Percentiles rank a stretch among this genome's conserved stretches.
Conservation (phyloP, 2,797 vertebrate species). For the Podargus strigoides region DNA sequence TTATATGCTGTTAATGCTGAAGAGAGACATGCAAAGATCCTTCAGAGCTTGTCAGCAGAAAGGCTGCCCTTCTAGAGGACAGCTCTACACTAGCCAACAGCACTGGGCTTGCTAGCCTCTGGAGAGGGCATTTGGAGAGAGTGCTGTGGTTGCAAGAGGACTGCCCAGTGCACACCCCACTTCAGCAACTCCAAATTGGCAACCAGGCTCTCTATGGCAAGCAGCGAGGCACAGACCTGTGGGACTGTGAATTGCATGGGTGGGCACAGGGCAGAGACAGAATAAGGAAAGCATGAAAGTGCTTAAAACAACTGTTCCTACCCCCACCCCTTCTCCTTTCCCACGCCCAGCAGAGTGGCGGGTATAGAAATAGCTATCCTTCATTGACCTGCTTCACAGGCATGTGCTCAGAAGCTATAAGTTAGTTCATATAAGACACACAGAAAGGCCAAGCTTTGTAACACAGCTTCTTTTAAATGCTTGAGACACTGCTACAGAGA, state of each 20-base stretch:
- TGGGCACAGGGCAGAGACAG: neutral
- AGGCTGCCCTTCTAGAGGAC: neutral
- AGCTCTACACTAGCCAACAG: accelerated
- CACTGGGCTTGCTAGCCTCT: neutral
- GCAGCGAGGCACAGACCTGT: neutral
- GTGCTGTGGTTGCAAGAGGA: neutral
- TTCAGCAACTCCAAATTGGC: neutral
- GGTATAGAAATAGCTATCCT: neutral
- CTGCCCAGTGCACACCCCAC: accelerated
- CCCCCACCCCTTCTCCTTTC: neutral
- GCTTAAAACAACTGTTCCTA: neutral
- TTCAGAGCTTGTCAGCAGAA: neutral
- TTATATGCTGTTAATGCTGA: neutral
- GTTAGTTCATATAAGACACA: neutral
- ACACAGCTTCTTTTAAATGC: neutral
- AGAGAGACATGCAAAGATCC: neutral
- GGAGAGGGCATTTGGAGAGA: neutral
- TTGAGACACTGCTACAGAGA: neutral
- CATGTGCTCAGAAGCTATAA: neutral
- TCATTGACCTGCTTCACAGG: neutral
- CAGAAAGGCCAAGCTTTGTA: neutral
- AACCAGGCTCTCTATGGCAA: neutral
- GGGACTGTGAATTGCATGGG: neutral
- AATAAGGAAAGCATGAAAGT: neutral
- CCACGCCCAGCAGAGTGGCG: neutral